These are phyloP conservation scores for Darevskia nairensis DNA, from an alignment of 2,797 vertebrate genomes.

Conservation along the genomic window DNA sequence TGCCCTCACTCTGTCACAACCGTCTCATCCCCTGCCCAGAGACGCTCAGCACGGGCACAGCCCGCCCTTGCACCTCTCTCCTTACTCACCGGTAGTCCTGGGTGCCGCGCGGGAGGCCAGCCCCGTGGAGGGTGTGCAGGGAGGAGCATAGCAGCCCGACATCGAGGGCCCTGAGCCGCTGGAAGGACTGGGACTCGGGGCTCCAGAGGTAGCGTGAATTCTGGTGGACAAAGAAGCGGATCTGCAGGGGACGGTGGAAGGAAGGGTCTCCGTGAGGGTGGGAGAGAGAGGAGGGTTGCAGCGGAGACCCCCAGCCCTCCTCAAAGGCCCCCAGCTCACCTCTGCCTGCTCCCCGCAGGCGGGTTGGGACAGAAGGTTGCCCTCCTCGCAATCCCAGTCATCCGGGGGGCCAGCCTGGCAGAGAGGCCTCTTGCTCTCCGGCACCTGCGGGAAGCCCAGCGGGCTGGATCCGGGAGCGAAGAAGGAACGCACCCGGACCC, in stretches of 20 bases:
- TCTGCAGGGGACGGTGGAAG: fast-evolving
- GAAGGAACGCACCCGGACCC: neutral
- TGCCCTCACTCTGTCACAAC: too few relatives aligned
- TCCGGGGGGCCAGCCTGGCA: neutral
- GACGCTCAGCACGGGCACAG: fast-evolving
- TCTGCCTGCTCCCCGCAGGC: neutral
- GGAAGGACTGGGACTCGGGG: constrained; percentile 10
- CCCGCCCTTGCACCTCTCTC: fast-evolving
- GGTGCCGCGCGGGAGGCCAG: neutral
- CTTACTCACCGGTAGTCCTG: constrained; percentile 31
- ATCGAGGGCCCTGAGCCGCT: constrained; percentile 10
- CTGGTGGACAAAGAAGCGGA: constrained; percentile 21
- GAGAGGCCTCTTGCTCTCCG: constrained; percentile 10
- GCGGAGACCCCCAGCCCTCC: fast-evolving
- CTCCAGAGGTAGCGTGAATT: constrained; percentile 20
- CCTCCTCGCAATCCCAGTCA: constrained; percentile 7
- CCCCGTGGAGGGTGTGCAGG: neutral
- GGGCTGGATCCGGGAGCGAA: neutral
- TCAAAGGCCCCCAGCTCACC: neutral
- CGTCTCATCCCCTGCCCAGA: too few relatives aligned
- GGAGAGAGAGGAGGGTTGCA: neutral
- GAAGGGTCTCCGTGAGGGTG: neutral
- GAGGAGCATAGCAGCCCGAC: neutral
- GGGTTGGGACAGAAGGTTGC: neutral
- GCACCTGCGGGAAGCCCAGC: constrained; percentile 5